phyloP scores from a whole-genome alignment of 2,888 invertebrate species.

The Venustoraphidia nigricollis region DNA sequence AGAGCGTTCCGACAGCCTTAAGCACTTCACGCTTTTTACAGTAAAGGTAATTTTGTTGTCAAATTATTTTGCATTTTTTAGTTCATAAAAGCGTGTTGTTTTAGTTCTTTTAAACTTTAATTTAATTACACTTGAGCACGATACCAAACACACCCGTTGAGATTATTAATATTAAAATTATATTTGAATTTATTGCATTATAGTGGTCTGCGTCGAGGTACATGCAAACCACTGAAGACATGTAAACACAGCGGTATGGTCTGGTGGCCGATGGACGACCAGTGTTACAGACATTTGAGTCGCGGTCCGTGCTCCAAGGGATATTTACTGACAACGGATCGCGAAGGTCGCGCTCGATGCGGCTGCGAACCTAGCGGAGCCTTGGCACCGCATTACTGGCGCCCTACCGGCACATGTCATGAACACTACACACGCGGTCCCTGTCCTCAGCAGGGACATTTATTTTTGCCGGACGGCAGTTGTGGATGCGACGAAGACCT shows the following conservation, averaged over 20 bases:
- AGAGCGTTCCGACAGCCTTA: no score
- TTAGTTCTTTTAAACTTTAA: no score
- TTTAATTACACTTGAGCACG: no score
- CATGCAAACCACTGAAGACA: slow-evolving; percentile 47
- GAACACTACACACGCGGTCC: slow-evolving; percentile 70
- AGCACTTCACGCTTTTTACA: no score
- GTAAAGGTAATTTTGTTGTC: no score
- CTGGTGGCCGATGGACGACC: slow-evolving; percentile 62
- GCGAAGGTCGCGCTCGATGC: slow-evolving; percentile 47
- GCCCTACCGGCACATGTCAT: slow-evolving; percentile 50
- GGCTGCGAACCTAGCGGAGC: slow-evolving; percentile 31
- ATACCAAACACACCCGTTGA: no score
- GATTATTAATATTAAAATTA: no score
- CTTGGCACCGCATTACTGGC: slow-evolving; percentile 39
- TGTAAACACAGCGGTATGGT: slow-evolving; percentile 49
- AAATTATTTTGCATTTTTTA: no score
- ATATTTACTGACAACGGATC: slow-evolving; percentile 43
- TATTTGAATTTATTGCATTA: no score
- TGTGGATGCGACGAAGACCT: slow-evolving; percentile 59
- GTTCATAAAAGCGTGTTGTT: no score
- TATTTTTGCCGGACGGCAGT: slow-evolving; percentile 56
- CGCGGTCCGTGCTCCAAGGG: slow-evolving; percentile 67
- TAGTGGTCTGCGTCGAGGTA: slow-evolving; percentile 45
- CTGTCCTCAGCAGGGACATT: slow-evolving; percentile 55
- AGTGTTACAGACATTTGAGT: slow-evolving; percentile 54